A percentile compares a stretch with the other conserved stretches of the same genome.
These are phyloP conservation scores for Metaphire vulgaris DNA, from an alignment of 1,140 invertebrate genomes.

Conservation along the genomic window DNA sequence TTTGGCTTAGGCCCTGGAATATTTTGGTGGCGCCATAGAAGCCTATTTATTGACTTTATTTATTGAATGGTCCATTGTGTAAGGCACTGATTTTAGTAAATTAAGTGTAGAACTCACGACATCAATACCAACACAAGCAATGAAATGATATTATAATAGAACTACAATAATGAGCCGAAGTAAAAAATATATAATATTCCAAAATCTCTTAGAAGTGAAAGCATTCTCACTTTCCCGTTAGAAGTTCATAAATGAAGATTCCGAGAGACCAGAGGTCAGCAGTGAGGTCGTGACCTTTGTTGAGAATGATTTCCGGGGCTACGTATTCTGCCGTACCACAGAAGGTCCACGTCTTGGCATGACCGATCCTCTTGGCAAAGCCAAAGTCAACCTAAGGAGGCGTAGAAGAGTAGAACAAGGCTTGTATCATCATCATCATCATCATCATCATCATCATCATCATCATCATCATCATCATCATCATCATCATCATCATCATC, in stretches of 20 bases:
- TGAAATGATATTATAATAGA: too few relatives aligned
- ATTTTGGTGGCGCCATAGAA: too few relatives aligned
- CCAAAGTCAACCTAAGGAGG: constrained; percentile 81
- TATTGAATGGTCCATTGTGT: too few relatives aligned
- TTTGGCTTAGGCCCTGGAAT: too few relatives aligned
- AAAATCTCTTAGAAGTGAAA: too few relatives aligned
- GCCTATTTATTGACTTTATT: too few relatives aligned
- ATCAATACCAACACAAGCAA: too few relatives aligned
- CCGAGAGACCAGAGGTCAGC: constrained; percentile 94
- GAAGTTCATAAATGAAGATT: constrained; percentile 84
- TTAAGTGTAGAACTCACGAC: too few relatives aligned
- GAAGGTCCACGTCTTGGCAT: constrained; percentile 91
- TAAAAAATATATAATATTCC: too few relatives aligned
- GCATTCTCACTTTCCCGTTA: constrained; percentile 67
- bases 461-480: constrained; percentile 2
- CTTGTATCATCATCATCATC: constrained; percentile 2
- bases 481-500: constrained; percentile 1
- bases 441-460: constrained; percentile 3
- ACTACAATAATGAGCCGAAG: too few relatives aligned
- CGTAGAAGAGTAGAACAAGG: too few relatives aligned
- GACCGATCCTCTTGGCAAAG: constrained; percentile 84
- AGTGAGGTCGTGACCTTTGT: constrained; percentile 77
- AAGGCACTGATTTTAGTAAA: too few relatives aligned
- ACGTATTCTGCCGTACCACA: constrained; percentile 89
- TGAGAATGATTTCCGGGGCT: constrained; percentile 90